phyloP scores from a whole-genome alignment of 2,888 invertebrate species.

The Ephialtes manifestator region DNA sequence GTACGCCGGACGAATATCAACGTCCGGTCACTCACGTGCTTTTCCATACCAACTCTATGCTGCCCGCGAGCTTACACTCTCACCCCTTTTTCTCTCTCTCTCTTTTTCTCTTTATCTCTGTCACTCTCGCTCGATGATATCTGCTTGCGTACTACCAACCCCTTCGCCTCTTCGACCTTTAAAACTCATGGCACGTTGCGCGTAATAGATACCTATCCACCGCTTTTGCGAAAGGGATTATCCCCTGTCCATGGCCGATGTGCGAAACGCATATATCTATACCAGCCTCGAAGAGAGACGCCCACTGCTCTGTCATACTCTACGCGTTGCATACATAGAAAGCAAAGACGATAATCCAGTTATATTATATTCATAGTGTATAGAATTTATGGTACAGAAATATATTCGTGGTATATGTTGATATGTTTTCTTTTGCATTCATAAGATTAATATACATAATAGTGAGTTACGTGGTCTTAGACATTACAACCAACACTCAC shows the following conservation, averaged over 20 bases:
- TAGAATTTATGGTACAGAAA: neutral
- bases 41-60: too few relatives aligned
- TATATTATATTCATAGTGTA: too few relatives aligned
- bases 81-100: slow-evolving; percentile 18
- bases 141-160: slow-evolving; percentile 19
- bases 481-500: too few relatives aligned
- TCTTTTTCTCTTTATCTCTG: neutral
- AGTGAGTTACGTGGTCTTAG: too few relatives aligned
- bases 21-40: slow-evolving; percentile 65
- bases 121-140: slow-evolving; percentile 57
- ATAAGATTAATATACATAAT: too few relatives aligned
- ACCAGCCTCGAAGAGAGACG: neutral
- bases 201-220: slow-evolving; percentile 71
- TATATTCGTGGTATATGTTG: too few relatives aligned
- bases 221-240: slow-evolving; percentile 67
- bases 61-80: neutral
- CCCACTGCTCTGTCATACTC: neutral
- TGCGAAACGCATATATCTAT: slow-evolving; percentile 23
- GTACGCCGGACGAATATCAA: slow-evolving; percentile 78
- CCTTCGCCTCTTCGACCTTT: slow-evolving; percentile 53
- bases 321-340: neutral
- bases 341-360: neutral
- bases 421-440: too few relatives aligned
- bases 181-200: slow-evolving; percentile 70
- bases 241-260: slow-evolving; percentile 42